A percentile compares a stretch with the other conserved stretches of the same genome.
Conservation (phyloP, 2,797 vertebrate genomes). For the Lophotriccus pileatus region DNA sequence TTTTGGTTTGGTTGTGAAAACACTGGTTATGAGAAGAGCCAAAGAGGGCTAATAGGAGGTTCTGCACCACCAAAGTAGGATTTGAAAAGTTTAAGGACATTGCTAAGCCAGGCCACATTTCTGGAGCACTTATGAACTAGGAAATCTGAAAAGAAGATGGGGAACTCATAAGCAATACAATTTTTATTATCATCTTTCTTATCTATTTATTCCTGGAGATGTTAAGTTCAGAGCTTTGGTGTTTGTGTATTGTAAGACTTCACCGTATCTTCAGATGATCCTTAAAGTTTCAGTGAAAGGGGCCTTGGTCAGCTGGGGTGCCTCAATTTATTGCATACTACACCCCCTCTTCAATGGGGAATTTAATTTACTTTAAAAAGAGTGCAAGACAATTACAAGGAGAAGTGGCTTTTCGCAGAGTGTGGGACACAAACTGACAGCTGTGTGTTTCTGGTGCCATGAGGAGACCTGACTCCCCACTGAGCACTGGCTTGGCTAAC, state of each 20-base stretch:
- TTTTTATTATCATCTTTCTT: not conserved
- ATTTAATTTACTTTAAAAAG: not conserved
- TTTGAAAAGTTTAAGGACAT: not conserved
- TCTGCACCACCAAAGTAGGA: not conserved
- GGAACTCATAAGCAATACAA: not conserved
- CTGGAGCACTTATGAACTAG: not conserved
- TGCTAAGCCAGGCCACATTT: not conserved
- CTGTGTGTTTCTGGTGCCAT: not conserved
- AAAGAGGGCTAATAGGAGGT: not conserved
- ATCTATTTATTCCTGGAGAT: not conserved
- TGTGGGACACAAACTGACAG: not conserved
- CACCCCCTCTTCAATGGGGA: not conserved
- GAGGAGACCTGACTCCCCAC: not conserved
- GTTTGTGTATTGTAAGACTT: not conserved
- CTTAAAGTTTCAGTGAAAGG: not conserved
- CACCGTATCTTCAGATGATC: not conserved
- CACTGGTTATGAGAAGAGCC: not conserved
- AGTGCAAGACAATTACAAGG: not conserved
- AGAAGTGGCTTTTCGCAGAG: not conserved
- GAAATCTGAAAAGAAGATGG: not conserved
- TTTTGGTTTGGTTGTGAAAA: not conserved
- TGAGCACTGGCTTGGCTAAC: not conserved
- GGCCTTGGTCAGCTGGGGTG: fast-evolving
- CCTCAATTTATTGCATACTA: not conserved
- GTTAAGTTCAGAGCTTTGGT: not conserved